Percentiles rank a stretch among this genome's conserved stretches.
phyloP scores from a whole-genome alignment of 2,888 invertebrate genomes.

The Eilema sororculum region DNA sequence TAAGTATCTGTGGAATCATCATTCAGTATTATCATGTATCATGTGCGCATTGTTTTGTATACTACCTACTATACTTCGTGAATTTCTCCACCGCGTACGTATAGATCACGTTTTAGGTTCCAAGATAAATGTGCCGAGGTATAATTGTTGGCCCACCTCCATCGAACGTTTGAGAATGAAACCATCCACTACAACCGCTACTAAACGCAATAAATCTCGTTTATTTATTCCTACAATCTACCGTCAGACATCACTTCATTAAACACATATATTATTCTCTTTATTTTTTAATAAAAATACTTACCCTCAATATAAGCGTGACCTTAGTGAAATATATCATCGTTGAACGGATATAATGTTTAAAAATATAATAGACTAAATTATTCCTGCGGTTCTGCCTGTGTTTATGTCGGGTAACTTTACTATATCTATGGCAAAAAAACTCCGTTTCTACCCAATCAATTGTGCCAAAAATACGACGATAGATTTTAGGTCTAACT shows the following conservation, averaged over 20 bases:
- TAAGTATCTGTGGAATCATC: neutral
- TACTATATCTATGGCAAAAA: too few species aligned
- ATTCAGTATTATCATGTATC: conserved; percentile 4
- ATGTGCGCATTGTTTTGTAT: too few species aligned
- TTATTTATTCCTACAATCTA: conserved; percentile 18
- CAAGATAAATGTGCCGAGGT: too few species aligned
- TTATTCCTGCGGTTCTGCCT: too few species aligned
- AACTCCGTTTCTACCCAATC: too few species aligned
- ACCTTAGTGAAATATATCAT: conserved; percentile 26
- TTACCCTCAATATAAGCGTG: conserved; percentile 30
- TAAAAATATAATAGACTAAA: neutral
- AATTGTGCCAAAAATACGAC: too few species aligned
- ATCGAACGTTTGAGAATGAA: conserved; percentile 11
- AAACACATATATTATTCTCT: conserved; percentile 9
- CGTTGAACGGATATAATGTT: conserved; percentile 1
- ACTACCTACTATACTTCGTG: too few species aligned
- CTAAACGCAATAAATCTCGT: conserved; percentile 14
- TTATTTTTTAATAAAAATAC: conserved; percentile 18
- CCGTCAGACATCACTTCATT: conserved; percentile 6
- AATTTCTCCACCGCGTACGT: too few species aligned
- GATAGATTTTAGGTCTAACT: too few species aligned
- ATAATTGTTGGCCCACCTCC: conserved; percentile 16
- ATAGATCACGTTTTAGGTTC: too few species aligned
- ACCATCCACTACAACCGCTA: conserved; percentile 10
- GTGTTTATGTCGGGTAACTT: too few species aligned